Percentiles rank a stretch among this genome's conserved stretches.
phyloP scores from a whole-genome alignment of 2,888 invertebrate species.

The Ophion costatus region DNA sequence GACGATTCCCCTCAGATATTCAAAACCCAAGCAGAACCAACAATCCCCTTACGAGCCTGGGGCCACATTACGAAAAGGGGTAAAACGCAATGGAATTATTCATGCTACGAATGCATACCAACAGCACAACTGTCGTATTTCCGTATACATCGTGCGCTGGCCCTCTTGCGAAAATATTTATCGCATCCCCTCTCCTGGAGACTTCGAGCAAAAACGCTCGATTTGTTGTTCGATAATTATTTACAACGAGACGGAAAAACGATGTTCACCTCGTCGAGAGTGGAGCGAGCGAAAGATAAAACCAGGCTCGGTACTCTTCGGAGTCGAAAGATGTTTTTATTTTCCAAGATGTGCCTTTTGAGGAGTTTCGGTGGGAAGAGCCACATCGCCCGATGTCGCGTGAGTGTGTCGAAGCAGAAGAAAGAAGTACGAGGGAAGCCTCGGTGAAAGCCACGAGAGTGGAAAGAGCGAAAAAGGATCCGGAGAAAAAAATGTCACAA shows the following conservation, averaged over 20 bases:
- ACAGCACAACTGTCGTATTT: conserved; percentile 49
- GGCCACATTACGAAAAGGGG: conserved; percentile 75
- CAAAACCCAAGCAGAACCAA: conserved; percentile 51
- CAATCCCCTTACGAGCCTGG: conserved; percentile 65
- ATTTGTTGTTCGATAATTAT: neutral
- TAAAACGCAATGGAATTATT: conserved; percentile 80
- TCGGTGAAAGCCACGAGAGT: conserved; percentile 41
- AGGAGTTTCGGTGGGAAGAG: neutral
- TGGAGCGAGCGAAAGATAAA: too few relatives aligned
- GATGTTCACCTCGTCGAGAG: too few relatives aligned
- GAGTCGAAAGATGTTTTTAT: too few relatives aligned
- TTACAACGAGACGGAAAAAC: too few relatives aligned
- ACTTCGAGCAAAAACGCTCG: neutral
- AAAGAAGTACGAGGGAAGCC: conserved; percentile 58
- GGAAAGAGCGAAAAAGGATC: conserved; percentile 37
- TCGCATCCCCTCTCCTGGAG: conserved; percentile 26
- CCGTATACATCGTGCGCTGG: conserved; percentile 12
- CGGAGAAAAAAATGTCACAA: conserved; percentile 52
- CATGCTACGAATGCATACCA: conserved; percentile 68
- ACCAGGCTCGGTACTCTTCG: too few relatives aligned
- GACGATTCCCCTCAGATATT: conserved; percentile 60
- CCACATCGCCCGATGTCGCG: neutral
- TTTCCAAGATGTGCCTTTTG: conserved; percentile 23
- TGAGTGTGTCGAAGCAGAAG: conserved; percentile 40
- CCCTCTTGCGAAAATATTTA: conserved; percentile 38